phyloP scores from a whole-genome alignment of 64 coral and sea anemone species.

The Actinia equina region DNA sequence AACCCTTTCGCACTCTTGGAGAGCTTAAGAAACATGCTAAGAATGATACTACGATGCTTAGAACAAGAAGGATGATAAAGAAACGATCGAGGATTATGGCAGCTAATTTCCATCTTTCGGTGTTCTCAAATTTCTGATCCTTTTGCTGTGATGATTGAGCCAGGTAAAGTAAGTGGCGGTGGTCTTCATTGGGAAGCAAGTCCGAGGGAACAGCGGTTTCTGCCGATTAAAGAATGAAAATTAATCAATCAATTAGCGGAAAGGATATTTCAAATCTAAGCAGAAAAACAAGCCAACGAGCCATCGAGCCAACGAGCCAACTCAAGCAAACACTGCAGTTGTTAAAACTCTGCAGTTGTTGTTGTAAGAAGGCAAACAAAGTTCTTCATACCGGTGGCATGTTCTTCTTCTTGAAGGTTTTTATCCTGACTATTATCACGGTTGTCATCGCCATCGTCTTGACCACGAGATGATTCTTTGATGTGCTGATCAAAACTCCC shows the following conservation, averaged over 20 bases:
- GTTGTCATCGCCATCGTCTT: too few species aligned
- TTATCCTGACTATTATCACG: too few species aligned
- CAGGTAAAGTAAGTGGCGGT: neutral
- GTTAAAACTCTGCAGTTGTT: too few species aligned
- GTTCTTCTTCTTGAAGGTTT: neutral
- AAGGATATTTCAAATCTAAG: too few species aligned
- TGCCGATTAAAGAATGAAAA: neutral
- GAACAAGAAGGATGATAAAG: conserved; percentile 60
- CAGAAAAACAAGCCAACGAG: too few species aligned
- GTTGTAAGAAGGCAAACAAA: too few species aligned
- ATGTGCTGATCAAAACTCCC: neutral
- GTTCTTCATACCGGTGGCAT: too few species aligned
- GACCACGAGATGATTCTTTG: neutral
- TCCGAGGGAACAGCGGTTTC: neutral
- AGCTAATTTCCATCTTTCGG: conserved; percentile 61
- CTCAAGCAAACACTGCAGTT: too few species aligned
- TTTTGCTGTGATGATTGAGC: neutral
- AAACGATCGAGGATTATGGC: conserved; percentile 66
- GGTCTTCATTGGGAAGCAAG: neutral
- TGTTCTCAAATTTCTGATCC: conserved; percentile 19
- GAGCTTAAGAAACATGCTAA: conserved; percentile 53
- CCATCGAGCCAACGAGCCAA: too few species aligned
- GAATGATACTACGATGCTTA: conserved; percentile 57
- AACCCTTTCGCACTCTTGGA: conserved; percentile 43
- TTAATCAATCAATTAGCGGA: neutral